These are phyloP conservation scores for Pampusana beccarii DNA, from an alignment of 2,113 vertebrate species.

Conservation along the genomic window DNA sequence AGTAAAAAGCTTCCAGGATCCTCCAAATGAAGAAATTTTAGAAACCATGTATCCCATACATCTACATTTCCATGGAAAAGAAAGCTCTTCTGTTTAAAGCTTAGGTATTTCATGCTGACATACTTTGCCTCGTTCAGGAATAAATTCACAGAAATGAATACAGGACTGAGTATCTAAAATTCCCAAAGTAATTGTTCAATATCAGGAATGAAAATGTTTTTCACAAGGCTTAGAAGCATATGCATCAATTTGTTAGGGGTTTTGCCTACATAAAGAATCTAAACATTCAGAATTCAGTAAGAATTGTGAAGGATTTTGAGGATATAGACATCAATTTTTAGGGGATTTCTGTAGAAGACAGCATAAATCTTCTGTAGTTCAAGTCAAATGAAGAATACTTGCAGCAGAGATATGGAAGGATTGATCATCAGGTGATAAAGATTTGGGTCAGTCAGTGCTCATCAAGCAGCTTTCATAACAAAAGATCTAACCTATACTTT, in stretches of 20 bases:
- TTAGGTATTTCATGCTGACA: background rate
- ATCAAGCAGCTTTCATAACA: background rate
- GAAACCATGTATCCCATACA: background rate
- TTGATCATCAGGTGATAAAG: background rate
- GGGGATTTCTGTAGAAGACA: background rate
- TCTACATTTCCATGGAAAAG: background rate
- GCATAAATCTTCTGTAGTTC: background rate
- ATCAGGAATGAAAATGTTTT: background rate
- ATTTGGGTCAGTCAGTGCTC: background rate
- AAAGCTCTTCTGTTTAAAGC: background rate
- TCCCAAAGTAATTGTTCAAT: background rate
- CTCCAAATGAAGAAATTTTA: background rate
- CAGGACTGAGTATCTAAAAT: background rate
- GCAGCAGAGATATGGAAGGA: background rate
- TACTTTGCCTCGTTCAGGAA: background rate
- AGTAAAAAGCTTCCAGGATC: background rate
- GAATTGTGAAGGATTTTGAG: constrained; percentile 9
- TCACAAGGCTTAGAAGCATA: background rate
- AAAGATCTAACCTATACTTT: background rate
- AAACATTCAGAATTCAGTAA: background rate
- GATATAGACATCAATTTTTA: background rate
- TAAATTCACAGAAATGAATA: background rate
- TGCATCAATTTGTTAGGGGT: background rate
- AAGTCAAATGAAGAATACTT: background rate
- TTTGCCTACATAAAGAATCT: background rate